phyloP scores from a whole-genome alignment of 2,113 vertebrate species.

The Cyphomyrus plagiostoma region DNA sequence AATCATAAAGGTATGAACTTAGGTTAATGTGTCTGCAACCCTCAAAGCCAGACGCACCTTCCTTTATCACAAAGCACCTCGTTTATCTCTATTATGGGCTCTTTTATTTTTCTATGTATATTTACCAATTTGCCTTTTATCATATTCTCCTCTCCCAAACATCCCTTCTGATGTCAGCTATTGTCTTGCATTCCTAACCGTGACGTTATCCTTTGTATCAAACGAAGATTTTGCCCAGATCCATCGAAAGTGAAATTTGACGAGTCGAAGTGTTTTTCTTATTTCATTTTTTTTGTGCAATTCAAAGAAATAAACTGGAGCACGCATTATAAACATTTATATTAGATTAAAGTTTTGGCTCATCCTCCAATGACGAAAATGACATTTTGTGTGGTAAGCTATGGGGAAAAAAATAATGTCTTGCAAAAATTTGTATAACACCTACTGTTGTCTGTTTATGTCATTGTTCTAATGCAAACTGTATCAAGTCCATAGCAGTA shows the following conservation, averaged over 20 bases:
- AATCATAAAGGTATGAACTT: neutral
- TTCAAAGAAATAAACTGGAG: neutral
- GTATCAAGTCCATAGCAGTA: neutral
- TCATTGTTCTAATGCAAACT: neutral
- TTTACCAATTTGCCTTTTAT: neutral
- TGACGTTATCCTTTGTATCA: neutral
- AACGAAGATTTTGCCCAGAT: neutral
- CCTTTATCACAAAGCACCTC: neutral
- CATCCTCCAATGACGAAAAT: neutral
- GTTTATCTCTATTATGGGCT: neutral
- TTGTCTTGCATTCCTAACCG: neutral
- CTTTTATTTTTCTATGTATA: neutral
- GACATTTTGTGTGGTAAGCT: neutral
- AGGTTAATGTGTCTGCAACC: neutral
- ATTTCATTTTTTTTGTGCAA: neutral
- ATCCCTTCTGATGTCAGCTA: neutral
- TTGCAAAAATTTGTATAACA: neutral
- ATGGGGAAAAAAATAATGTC: neutral
- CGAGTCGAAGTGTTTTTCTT: neutral
- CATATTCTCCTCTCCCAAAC: neutral
- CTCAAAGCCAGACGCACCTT: neutral
- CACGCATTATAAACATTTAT: neutral
- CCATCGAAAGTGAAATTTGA: neutral
- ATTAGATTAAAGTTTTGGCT: neutral
- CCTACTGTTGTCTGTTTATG: neutral